Conservation (phyloP, 2,113 vertebrate species). For the Cebus imitator region DNA sequence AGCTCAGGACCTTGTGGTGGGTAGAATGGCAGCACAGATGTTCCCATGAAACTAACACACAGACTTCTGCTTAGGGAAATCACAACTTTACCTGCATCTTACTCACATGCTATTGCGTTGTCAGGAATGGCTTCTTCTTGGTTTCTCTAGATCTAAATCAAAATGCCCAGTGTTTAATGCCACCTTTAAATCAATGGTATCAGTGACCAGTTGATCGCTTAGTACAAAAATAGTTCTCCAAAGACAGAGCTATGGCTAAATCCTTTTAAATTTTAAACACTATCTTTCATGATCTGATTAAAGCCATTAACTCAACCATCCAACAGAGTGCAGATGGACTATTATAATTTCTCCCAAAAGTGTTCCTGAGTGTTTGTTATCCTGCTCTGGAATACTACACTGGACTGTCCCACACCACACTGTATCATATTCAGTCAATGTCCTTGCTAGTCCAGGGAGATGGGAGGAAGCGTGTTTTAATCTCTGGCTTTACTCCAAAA, state of each 20-base stretch:
- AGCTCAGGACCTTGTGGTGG: background rate
- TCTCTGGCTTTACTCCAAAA: slow-evolving; percentile 25
- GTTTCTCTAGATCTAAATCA: background rate
- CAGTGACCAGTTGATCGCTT: background rate
- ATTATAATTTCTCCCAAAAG: background rate
- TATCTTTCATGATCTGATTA: background rate
- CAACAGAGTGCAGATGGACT: background rate
- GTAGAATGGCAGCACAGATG: background rate
- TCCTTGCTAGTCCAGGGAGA: background rate
- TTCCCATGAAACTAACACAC: background rate
- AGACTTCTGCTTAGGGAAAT: background rate
- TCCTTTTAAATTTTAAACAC: background rate
- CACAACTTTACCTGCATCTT: background rate
- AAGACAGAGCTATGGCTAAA: background rate
- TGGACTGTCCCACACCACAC: background rate
- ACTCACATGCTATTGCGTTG: background rate
- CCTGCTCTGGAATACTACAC: background rate
- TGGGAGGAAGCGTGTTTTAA: background rate
- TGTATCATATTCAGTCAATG: background rate
- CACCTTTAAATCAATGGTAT: background rate
- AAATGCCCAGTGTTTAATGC: background rate
- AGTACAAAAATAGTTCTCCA: background rate
- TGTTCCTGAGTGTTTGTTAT: background rate
- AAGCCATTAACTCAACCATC: background rate
- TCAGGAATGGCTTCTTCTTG: background rate